Evolutionary conservation across 2,888 invertebrate species (phyloP).

Genomic region (Apocheima hispidaria): DNA sequence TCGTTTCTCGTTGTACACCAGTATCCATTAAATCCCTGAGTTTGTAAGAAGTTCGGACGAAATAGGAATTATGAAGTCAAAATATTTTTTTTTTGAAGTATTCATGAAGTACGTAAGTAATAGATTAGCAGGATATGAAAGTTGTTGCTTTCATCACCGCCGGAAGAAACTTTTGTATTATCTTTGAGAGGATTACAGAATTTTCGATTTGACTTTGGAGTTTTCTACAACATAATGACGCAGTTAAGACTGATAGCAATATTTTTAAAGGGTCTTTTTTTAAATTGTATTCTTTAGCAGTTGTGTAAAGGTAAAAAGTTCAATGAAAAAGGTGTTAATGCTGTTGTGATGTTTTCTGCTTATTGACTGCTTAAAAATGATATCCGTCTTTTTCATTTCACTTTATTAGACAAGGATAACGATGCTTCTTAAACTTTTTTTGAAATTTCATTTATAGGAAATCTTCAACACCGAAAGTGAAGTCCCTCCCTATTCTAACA

Average conservation of each 20-base stretch:
- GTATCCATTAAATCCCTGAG: slow-evolving; percentile 56
- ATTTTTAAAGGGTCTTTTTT: too few relatives aligned
- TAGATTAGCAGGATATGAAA: slow-evolving; percentile 29
- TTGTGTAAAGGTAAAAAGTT: too few relatives aligned
- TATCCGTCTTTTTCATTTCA: too few relatives aligned
- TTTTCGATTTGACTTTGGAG: slow-evolving; percentile 4
- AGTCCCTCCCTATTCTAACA: slow-evolving; percentile 5
- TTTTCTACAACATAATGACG: neutral
- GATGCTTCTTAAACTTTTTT: too few relatives aligned
- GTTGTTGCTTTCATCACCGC: slow-evolving; percentile 29
- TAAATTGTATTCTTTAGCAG: too few relatives aligned
- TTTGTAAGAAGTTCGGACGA: slow-evolving; percentile 49
- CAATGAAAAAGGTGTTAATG: too few relatives aligned
- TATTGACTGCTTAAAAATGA: too few relatives aligned
- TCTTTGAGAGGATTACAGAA: slow-evolving; percentile 8
- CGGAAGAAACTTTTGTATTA: slow-evolving; percentile 20
- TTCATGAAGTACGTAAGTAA: slow-evolving; percentile 33
- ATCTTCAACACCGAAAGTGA: neutral
- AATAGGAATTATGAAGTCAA: slow-evolving; percentile 49
- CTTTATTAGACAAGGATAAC: too few relatives aligned
- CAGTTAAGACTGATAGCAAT: neutral
- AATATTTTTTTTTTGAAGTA: slow-evolving; percentile 37
- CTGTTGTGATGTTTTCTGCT: too few relatives aligned
- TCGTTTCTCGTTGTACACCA: slow-evolving; percentile 15
- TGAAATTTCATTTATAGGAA: neutral